phyloP scores from a whole-genome alignment of 2,797 vertebrate species.

The Threskiornis aethiopicus region DNA sequence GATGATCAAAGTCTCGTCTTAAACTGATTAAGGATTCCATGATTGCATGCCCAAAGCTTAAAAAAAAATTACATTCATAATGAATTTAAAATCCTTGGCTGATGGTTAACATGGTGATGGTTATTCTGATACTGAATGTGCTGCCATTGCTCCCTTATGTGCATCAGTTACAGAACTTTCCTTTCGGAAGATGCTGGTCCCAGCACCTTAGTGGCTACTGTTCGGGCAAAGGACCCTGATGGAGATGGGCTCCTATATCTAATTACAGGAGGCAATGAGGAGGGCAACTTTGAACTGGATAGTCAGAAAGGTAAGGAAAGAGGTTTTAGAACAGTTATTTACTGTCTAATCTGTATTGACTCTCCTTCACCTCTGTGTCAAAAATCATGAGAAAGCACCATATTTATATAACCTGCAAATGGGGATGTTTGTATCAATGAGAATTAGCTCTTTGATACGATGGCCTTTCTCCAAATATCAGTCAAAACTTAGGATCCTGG shows the following conservation, averaged over 20 bases:
- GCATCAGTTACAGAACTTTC: slow-evolving; percentile 87
- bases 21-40: background rate
- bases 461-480: background rate
- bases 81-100: background rate
- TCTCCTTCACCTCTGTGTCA: background rate
- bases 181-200: slow-evolving; percentile 90
- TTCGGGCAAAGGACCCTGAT: slow-evolving; percentile 88
- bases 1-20: background rate
- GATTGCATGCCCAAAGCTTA: background rate
- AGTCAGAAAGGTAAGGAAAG: slow-evolving; percentile 83
- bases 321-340: background rate
- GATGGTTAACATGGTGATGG: background rate
- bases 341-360: background rate
- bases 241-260: slow-evolving; percentile 86
- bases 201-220: slow-evolving; percentile 85
- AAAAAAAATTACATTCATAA: background rate
- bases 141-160: background rate
- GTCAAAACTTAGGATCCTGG: background rate
- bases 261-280: slow-evolving; percentile 88
- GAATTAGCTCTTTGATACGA: background rate
- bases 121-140: background rate
- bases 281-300: slow-evolving; percentile 90
- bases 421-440: background rate
- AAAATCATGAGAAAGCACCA: background rate
- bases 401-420: background rate